Evolutionary conservation across 2,113 vertebrate species (phyloP), one percentile per base, ranked within the genome.

Genomic region (Xenus cinereus): DNA sequence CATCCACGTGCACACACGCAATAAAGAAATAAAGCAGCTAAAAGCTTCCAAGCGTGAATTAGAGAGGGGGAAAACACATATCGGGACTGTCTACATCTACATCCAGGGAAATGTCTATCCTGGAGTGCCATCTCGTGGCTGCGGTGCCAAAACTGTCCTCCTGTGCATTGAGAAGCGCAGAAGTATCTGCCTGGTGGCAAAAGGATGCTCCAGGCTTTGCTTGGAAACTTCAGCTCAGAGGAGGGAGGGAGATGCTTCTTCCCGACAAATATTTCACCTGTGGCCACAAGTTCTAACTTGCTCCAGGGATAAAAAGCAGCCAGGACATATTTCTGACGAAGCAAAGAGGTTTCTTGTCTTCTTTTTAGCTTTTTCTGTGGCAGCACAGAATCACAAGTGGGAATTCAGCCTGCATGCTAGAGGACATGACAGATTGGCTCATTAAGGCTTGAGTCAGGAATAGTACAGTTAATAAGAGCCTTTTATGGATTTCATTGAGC

Each of bases 51-150:
- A 26, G 18, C 1, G 0, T 1, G 35, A 35, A 3, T 5, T 1
- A 27, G 20, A 48, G 45, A 21, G 45, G 8, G 12, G 11, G 11
- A 21, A 35, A 62, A 8, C 9, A 33, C 20, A 0, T 1, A 3
- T 2, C 2, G 16, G 37, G 30, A 3, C 11, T 1, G 32, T 2
- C 15, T 5, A 4, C 0, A 3, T 2, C 15, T 5, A 4, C 0
- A 3, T 27, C n/a, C 53, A 4, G 33, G 62, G 46, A 19, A 39
- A 20, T 9, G 33, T 30, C 79, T 50, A 20, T 90, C 90, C 72
- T 82, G 50, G 37, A 53, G 32, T 93, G 95, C 82, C 95, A 96
- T 5, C 96, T 95, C 72, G 32, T 83, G 93, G 92, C 45, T 75
- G 67, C 4, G 0, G 10, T 22, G 69, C 43, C 62, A 17, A 4